These are phyloP conservation scores for Hydrozoanthus tunicans DNA, from an alignment of 64 coral and sea anemone genomes.

Conservation along the genomic window DNA sequence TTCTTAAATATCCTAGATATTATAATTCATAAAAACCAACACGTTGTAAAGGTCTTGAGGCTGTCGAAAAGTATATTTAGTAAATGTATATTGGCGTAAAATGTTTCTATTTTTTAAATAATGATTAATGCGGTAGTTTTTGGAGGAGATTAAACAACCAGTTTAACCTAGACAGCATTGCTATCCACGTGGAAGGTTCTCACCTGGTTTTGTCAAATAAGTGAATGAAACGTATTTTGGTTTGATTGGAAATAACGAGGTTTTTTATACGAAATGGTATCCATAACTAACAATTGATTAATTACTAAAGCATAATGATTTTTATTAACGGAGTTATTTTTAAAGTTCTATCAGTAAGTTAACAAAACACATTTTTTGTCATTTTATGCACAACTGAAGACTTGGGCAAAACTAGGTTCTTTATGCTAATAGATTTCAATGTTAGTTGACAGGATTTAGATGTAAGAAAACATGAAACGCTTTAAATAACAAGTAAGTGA, in stretches of 20 bases:
- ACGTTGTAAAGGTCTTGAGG: conserved; percentile 28
- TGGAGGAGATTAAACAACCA: background rate
- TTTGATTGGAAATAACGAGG: background rate
- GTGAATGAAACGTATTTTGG: background rate
- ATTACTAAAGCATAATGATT: no score
- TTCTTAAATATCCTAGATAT: conserved; percentile 26
- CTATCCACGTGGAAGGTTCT: background rate
- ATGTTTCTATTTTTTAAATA: conserved; percentile 53
- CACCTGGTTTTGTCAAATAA: background rate
- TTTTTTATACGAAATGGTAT: background rate
- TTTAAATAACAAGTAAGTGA: no score
- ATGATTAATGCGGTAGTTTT: background rate
- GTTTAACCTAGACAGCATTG: background rate
- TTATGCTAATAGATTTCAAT: no score
- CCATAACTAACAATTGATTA: no score
- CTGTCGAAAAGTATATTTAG: conserved; percentile 25
- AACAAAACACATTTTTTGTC: no score
- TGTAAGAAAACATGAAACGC: no score
- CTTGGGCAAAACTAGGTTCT: no score
- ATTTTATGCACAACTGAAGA: no score
- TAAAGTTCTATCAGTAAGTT: no score
- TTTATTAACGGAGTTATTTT: no score
- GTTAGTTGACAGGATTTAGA: no score
- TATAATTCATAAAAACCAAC: conserved; percentile 43
- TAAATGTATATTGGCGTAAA: conserved; percentile 9